Evolutionary conservation across 2,797 vertebrate species (phyloP).

Genomic region (Simalia tracyae): DNA sequence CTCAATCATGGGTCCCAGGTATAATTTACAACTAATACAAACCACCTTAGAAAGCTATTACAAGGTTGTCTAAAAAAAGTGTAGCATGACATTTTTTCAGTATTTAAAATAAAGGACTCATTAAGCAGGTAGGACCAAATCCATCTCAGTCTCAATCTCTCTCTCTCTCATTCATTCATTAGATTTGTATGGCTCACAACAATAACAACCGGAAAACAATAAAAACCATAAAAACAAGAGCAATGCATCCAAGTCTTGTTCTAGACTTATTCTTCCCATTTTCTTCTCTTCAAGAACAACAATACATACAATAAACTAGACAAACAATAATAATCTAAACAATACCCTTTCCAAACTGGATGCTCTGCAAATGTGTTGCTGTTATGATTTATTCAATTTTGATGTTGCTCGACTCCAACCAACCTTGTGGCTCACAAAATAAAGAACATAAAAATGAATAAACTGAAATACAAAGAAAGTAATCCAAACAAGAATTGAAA

Average conservation of each 20-base stretch:
- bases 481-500: background rate
- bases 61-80: background rate
- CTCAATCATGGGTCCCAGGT: too few relatives aligned
- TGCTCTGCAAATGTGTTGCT: background rate
- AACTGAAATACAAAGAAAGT: background rate
- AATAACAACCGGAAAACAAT: background rate
- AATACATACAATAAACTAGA: background rate
- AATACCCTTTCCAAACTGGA: background rate
- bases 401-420: background rate
- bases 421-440: background rate
- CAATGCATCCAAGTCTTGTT: background rate
- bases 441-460: background rate
- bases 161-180: too few relatives aligned
- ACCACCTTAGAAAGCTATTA: background rate
- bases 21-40: background rate
- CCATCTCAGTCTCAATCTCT: too few relatives aligned
- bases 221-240: background rate
- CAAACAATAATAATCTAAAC: background rate
- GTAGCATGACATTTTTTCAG: background rate
- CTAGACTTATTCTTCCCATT: background rate
- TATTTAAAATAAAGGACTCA: background rate
- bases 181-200: background rate
- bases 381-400: background rate
- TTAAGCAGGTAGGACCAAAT: background rate
- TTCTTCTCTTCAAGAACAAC: background rate